Conservation (phyloP, 2,888 invertebrate genomes). For the Conistra vaccinii region DNA sequence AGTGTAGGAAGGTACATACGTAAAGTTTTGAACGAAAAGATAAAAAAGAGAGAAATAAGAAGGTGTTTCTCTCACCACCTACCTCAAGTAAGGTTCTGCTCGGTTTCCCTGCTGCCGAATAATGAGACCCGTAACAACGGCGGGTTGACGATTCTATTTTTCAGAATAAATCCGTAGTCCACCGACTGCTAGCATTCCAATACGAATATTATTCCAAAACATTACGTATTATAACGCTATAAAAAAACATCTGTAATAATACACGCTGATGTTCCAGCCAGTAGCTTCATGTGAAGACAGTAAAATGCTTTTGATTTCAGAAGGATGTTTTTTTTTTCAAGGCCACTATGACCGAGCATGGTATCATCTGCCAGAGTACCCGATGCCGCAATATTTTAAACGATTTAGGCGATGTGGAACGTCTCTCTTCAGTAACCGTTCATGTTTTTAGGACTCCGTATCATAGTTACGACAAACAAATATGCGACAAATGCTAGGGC, state of each 20-base stretch:
- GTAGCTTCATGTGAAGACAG: not conserved
- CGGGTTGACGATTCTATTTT: not conserved
- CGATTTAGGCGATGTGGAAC: not conserved
- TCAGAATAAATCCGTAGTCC: not conserved
- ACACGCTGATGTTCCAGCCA: not conserved
- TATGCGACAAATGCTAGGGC: too few species aligned
- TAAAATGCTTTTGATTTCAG: not conserved
- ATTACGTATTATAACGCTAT: too few species aligned
- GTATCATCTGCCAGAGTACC: not conserved
- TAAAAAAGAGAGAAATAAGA: not conserved
- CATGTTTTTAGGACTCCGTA: too few species aligned
- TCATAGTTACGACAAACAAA: too few species aligned
- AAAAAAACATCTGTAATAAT: not conserved
- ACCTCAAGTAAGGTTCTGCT: not conserved
- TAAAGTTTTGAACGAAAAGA: not conserved
- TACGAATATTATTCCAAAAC: too few species aligned
- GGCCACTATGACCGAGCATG: accelerated
- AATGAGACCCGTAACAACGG: not conserved
- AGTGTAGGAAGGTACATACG: not conserved
- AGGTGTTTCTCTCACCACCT: not conserved
- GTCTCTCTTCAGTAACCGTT: too few species aligned
- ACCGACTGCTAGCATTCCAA: not conserved
- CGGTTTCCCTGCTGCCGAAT: not conserved
- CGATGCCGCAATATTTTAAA: not conserved
- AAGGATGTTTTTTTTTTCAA: not conserved